A percentile compares a stretch with the other conserved stretches of the same genome.
Evolutionary conservation across 2,113 vertebrate genomes (phyloP).

Genomic region (Maccullochella peelii): DNA sequence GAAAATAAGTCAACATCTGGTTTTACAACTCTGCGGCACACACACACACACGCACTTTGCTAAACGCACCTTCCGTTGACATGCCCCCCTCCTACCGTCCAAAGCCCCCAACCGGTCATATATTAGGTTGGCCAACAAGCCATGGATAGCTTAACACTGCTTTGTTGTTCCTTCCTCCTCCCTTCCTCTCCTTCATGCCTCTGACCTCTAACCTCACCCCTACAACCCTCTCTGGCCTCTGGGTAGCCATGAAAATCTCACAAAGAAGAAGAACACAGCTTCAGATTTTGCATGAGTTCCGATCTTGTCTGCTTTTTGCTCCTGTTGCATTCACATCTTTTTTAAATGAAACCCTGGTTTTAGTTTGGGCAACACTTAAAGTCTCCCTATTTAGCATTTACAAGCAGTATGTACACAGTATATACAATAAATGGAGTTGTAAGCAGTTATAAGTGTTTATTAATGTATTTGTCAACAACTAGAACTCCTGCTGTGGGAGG

Average conservation of each 20-base stretch:
- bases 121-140: conserved; percentile 74
- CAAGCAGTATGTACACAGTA: neutral
- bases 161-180: conserved; percentile 59
- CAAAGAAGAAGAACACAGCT: neutral
- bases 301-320: neutral
- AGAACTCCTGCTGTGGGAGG: neutral
- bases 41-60: conserved; percentile 17
- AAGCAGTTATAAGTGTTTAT: too few relatives aligned
- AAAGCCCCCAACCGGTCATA: conserved; percentile 64
- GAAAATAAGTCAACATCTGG: conserved; percentile 77
- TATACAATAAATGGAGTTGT: neutral
- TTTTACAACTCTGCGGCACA: conserved; percentile 51
- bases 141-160: conserved; percentile 58
- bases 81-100: conserved; percentile 26
- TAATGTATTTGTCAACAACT: neutral
- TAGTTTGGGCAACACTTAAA: neutral
- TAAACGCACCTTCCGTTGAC: conserved; percentile 40
- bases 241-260: conserved; percentile 35
- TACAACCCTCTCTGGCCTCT: conserved; percentile 31
- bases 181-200: conserved; percentile 40
- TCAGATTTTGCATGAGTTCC: neutral
- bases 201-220: conserved; percentile 66
- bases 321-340: neutral
- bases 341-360: neutral
- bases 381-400: neutral